Evolutionary conservation across 2,797 vertebrate genomes (phyloP), one percentile per base, ranked within the genome.

Genomic region (Sebastes kiyomatsui): DNA sequence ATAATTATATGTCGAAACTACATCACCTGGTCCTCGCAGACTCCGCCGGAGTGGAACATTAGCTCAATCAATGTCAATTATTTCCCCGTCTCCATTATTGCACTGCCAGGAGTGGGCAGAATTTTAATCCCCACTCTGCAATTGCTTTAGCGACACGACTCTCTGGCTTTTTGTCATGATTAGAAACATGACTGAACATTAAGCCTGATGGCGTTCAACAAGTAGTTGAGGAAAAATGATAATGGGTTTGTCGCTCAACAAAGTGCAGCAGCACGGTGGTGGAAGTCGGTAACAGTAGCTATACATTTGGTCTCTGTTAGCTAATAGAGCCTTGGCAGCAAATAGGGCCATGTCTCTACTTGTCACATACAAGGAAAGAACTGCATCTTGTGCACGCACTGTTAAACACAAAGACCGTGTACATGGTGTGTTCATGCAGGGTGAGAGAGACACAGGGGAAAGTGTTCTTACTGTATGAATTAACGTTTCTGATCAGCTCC

Each of bases 21-120:
- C 88, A 92, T 91, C 89, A 93, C 90, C 93, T 90, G 90, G 72
- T 83, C 77, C 82, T 92, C 52, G 23, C 84, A 87, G 90, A 84
- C 89, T 92, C 89, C 46, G 28, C 67, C 69, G 74, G 90, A 88
- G 88, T 83, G 88, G 92, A 95, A 94, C 93, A 94, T 95, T 93
- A 93, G 90, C 92, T 95, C 94, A 95, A 95, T 95, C 95, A 95
- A 94, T 95, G 94, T 90, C 90, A 93, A 95, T 95, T 95, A 94
- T 94, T 94, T 87, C 83, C 79, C 85, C 73, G 82, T 89, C 92
- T 93, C 93, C 87, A 94, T 94, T 95, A 95, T 92, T 93, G 90
- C 89, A 59, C 85, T 82, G 84, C 79, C 79, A 91, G 89, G 82
- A 90, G 88, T 93, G 87, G 88, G 94, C 86, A 90, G 90, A 90